phyloP scores from a whole-genome alignment of 2,113 vertebrate genomes.

The Aphyosemion australe region DNA sequence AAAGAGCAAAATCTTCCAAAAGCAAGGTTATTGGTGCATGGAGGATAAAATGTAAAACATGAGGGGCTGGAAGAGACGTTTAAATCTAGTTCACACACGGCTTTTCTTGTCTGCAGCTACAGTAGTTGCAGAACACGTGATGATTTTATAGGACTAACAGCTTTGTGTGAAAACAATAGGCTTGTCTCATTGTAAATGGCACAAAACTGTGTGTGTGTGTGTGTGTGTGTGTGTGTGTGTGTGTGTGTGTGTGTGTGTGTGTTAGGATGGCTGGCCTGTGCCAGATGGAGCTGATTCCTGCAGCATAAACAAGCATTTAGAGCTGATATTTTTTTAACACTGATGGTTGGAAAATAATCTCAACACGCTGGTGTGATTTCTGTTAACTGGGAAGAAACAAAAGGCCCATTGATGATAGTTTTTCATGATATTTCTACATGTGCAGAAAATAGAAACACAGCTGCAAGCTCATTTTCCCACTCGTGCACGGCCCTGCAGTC shows the following conservation, averaged over 20 bases:
- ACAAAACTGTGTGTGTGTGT: not conserved
- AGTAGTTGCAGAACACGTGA: too few species aligned
- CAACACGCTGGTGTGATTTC: too few species aligned
- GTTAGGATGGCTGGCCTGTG: conserved; percentile 5
- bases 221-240: not conserved
- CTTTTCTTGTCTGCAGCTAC: too few species aligned
- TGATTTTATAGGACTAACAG: conserved; percentile 21
- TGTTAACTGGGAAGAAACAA: not conserved
- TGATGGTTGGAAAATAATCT: conserved; percentile 6
- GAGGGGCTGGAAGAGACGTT: too few species aligned
- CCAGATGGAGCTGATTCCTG: conserved; percentile 41
- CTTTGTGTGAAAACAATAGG: conserved; percentile 31
- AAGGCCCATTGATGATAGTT: not conserved
- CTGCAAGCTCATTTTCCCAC: conserved; percentile 10
- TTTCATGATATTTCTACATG: not conserved
- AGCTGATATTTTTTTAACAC: conserved; percentile 30
- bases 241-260: too few species aligned
- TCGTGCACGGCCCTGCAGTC: not conserved
- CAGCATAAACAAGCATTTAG: not conserved
- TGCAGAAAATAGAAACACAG: conserved; percentile 18
- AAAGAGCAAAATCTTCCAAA: too few species aligned
- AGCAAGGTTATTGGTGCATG: too few species aligned
- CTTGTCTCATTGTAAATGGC: conserved; percentile 4
- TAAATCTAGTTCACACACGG: too few species aligned
- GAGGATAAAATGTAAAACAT: too few species aligned